Conservation (phyloP, 1,140 invertebrate genomes). For the Wasmannia auropunctata region DNA sequence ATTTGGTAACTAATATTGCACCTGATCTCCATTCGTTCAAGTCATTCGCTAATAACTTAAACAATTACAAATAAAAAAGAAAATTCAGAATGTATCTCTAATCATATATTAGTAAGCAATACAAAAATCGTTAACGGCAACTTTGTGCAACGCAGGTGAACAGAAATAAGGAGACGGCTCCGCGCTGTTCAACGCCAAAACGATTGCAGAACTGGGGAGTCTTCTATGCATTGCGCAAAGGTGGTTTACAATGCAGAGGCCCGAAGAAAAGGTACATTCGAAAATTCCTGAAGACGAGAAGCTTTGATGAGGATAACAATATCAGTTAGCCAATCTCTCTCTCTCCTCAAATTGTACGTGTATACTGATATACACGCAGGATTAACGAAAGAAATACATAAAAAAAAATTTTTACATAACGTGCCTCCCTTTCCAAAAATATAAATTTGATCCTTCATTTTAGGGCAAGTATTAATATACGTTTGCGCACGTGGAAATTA, state of each 20-base stretch:
- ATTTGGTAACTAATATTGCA: slow-evolving; percentile 73
- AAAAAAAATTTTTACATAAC: slow-evolving; percentile 29
- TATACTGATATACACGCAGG: slow-evolving; percentile 39
- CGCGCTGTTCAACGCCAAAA: slow-evolving; percentile 87
- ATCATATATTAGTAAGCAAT: neutral
- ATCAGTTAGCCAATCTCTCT: slow-evolving; percentile 66
- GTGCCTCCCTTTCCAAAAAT: slow-evolving; percentile 14
- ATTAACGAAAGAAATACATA: slow-evolving; percentile 32
- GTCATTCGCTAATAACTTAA: neutral
- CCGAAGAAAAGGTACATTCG: slow-evolving; percentile 69
- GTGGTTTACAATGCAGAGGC: slow-evolving; percentile 79
- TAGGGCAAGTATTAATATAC: slow-evolving; percentile 1
- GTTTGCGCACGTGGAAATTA: neutral
- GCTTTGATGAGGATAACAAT: slow-evolving; percentile 72
- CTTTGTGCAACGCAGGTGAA: slow-evolving; percentile 78
- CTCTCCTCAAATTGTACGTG: slow-evolving; percentile 37
- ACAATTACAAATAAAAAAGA: neutral
- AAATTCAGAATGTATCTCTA: neutral
- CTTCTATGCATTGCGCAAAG: slow-evolving; percentile 86
- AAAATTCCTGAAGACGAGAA: slow-evolving; percentile 62
- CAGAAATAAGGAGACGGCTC: slow-evolving; percentile 85
- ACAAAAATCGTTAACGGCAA: slow-evolving; percentile 29
- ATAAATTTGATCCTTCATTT: slow-evolving; percentile 8
- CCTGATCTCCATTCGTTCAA: neutral
- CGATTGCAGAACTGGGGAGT: slow-evolving; percentile 87